These are phyloP conservation scores for Acanthosepion esculentum DNA, from an alignment of 2,888 invertebrate species.

Conservation along the genomic window DNA sequence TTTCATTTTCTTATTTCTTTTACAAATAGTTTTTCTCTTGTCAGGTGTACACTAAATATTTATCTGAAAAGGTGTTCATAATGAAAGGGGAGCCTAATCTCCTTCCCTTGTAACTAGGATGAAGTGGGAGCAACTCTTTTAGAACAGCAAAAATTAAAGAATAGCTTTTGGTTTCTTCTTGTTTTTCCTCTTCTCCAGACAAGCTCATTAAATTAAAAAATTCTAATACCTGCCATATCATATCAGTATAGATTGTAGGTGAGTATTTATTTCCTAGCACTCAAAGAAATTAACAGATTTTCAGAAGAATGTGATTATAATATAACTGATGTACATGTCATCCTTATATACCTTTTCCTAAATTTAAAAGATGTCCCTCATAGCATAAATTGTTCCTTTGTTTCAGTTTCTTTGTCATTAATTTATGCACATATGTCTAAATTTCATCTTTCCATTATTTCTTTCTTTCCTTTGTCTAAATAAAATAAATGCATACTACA, in stretches of 20 bases:
- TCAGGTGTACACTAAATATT: background rate
- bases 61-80: background rate
- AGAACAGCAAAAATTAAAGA: background rate
- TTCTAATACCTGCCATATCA: background rate
- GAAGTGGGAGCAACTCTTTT: background rate
- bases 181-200: background rate
- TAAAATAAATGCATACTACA: too few relatives aligned
- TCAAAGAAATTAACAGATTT: conserved; percentile 24
- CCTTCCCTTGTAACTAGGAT: background rate
- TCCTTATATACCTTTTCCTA: too few relatives aligned
- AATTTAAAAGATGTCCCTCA: too few relatives aligned
- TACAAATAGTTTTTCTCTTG: background rate
- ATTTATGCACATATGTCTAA: too few relatives aligned
- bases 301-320: background rate
- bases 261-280: background rate
- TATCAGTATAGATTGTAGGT: background rate
- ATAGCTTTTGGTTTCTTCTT: background rate
- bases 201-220: background rate
- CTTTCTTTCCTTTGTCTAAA: too few relatives aligned
- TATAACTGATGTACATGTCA: background rate
- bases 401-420: too few relatives aligned
- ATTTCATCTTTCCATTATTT: too few relatives aligned
- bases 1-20: background rate
- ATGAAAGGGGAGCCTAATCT: background rate
- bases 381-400: too few relatives aligned